A percentile compares a stretch with the other conserved stretches of the same genome.
Evolutionary conservation across 2,888 invertebrate species (phyloP).

Genomic region (Stramonita haemastoma): DNA sequence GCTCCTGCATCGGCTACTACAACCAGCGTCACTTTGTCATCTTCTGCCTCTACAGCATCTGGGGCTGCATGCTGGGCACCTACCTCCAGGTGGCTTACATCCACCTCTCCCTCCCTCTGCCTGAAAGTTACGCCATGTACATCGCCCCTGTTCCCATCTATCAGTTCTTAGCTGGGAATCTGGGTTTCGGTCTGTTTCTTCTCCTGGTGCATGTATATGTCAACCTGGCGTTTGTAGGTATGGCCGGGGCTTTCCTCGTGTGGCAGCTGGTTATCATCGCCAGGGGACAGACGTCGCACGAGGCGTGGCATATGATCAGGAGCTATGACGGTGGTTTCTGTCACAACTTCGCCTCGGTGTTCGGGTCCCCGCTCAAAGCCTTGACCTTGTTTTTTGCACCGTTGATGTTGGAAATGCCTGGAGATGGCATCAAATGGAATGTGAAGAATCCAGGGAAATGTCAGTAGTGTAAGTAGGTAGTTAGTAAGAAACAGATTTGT

Average conservation of each 20-base stretch:
- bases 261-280: constrained; percentile 64
- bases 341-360: constrained; percentile 65
- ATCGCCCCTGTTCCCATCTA: constrained; percentile 59
- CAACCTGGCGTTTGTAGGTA: constrained; percentile 50
- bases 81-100: constrained; percentile 64
- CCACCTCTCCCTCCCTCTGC: constrained; percentile 35
- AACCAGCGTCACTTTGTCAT: constrained; percentile 75
- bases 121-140: constrained; percentile 46
- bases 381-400: constrained; percentile 43
- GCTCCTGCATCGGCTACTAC: constrained; percentile 71
- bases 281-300: constrained; percentile 67
- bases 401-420: constrained; percentile 39
- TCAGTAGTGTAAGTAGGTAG: constrained; percentile 42
- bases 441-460: constrained; percentile 56
- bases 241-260: constrained; percentile 55
- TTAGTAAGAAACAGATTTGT: too few relatives aligned
- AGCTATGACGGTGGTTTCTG: constrained; percentile 39
- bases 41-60: constrained; percentile 68
- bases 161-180: constrained; percentile 58
- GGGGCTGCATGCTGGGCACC: constrained; percentile 53
- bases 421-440: constrained; percentile 68
- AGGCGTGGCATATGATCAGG: constrained; percentile 59
- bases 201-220: constrained; percentile 58
- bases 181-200: constrained; percentile 55
- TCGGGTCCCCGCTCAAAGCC: constrained; percentile 59